Evolutionary conservation across 2,797 vertebrate genomes (phyloP), one percentile per base, ranked within the genome.

Genomic region (Poeciliopsis infans): DNA sequence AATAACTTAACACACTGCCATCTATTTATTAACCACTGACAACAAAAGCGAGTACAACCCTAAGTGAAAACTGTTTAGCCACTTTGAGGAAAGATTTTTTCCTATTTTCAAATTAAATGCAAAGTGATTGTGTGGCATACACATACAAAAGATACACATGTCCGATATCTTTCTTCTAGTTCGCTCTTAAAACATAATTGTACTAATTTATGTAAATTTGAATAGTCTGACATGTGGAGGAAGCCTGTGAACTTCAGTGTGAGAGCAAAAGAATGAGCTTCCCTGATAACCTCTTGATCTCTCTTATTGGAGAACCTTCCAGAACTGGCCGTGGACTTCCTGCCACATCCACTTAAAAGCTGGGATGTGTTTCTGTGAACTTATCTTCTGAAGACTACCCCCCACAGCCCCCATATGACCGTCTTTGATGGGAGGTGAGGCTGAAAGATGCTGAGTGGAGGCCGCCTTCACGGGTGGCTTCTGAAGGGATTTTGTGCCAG

Each of bases 391-490:
- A 82, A 46, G 43, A 78, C 61, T 5, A 66, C 77, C 81, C 81
- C 80, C 75, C 66, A 71, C 78, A 55, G n/a, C 57, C 74, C 84
- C 91, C 90, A 89, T 39, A 39, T 68, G 36, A 68, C 64, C 64
- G 64, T 68, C 36, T 68, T 68, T 68, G 86, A 92, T 88, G 91
- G 7, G 46, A 90, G 80, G 79, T 81, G 87, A 88, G 80, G 82
- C 84, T 77, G 86, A 82, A 87, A 84, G 79, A 87, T 76, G 78
- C 80, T 72, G 74, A 81, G 87, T 68, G 18, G 64, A 87, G 85
- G 85, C 78, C 23, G 5, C 71, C 85, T 86, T 89, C 87, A 91
- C 33, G 84, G 84, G 85, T 72, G 84, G 83, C 81, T 87, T 85
- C 85, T 82, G 87, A 80, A 53, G 80, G 73, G 61, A 89, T 90